Evolutionary conservation across 2,797 vertebrate genomes (phyloP), one percentile per base, ranked within the genome.

Genomic region (Merluccius polli): DNA sequence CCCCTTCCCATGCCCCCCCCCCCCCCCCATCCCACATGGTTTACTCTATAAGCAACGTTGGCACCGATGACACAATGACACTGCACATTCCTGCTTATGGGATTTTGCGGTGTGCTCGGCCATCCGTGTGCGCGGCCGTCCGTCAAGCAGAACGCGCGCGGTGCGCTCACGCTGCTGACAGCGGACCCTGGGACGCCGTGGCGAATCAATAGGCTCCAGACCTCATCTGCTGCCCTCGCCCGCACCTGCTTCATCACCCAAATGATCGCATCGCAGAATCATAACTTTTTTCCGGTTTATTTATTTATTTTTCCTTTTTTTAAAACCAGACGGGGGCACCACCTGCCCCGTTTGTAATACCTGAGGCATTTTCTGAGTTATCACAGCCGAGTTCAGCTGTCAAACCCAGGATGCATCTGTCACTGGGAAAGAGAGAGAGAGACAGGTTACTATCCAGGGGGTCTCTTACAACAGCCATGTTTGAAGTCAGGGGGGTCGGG

Each of bases 251-350:
- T 73, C 90, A 92, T 90, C 92, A 91, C 90, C 91, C 90, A 91
- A 93, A 92, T 93, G 91, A 93, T 88, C 85, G 87, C 91, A 89
- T 87, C 89, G 91, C 90, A 93, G 91, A 89, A 90, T 90, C 92
- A 92, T 89, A 85, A 90, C 88, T 88, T 90, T 89, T 91, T 87
- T 89, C 9, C n/a, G 1, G 11, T 27, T 27, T 65, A 65, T 65
- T 11, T 65, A 65, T 65, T 27, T 65, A 27, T 65, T 3, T 59
- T 9, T n/a, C 10, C 2, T 59, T 24, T 27, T 63, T 65, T 65
- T 65, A 27, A 27, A 65, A 12, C 59, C 24, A 27, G 6, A 38
- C 36, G 11, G 6, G 10, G 10, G 6, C 44, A 48, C 44, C 44
- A 59, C 52, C 52, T 59, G 52, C 7, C 52, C 89, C 89, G 89